phyloP scores from a whole-genome alignment of 2,797 vertebrate genomes.

The Siniperca scherzeri region DNA sequence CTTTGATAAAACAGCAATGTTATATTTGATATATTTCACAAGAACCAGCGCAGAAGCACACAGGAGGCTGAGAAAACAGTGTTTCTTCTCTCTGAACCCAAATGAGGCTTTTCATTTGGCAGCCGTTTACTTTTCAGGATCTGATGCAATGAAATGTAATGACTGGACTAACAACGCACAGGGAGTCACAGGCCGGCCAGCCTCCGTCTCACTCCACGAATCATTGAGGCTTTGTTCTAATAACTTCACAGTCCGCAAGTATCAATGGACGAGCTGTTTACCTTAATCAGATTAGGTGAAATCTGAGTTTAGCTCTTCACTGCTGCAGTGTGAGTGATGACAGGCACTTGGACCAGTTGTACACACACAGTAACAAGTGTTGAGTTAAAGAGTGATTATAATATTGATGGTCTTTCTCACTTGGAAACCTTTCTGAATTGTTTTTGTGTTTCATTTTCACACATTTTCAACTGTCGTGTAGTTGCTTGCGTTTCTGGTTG shows the following conservation, averaged over 20 bases:
- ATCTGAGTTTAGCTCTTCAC: constrained; percentile 68
- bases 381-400: constrained; percentile 4
- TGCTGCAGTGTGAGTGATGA: constrained; percentile 39
- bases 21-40: constrained; percentile 27
- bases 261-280: constrained; percentile 79
- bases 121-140: constrained; percentile 54
- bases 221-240: constrained; percentile 61
- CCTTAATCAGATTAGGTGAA: constrained; percentile 79
- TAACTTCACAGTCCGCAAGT: constrained; percentile 69
- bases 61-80: constrained; percentile 24
- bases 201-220: constrained; percentile 32
- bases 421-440: not conserved
- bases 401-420: not conserved
- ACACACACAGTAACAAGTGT: not conserved
- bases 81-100: constrained; percentile 45
- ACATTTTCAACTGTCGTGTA: not conserved
- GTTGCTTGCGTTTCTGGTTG: not conserved
- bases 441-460: not conserved
- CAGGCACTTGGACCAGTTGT: constrained; percentile 33
- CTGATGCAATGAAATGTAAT: constrained; percentile 79
- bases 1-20: not conserved
- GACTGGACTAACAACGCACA: constrained; percentile 40
- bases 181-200: constrained; percentile 24
- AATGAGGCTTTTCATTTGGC: constrained; percentile 66
- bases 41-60: not conserved